These are phyloP conservation scores for Lutra lutra DNA, from an alignment of 2,797 vertebrate genomes.

Conservation along the genomic window DNA sequence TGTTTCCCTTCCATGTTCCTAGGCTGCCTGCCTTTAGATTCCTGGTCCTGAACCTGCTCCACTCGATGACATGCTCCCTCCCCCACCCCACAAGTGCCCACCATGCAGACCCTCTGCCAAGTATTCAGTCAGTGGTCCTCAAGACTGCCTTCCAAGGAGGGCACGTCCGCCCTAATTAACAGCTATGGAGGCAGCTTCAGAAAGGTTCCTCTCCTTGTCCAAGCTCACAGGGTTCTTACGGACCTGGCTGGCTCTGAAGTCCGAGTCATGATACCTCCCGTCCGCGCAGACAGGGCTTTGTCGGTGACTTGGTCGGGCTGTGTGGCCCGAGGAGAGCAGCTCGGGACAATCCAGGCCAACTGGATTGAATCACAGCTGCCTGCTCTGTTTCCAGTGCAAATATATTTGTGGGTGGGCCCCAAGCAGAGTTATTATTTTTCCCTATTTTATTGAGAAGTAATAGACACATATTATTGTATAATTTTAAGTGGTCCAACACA, in stretches of 20 bases:
- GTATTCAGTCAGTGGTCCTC: not conserved
- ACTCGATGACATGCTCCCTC: not conserved
- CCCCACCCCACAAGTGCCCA: not conserved
- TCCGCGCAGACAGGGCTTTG: rapidly evolving
- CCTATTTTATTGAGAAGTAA: not conserved
- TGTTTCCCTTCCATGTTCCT: not conserved
- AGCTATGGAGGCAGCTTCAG: not conserved
- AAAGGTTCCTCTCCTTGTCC: not conserved
- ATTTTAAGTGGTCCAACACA: not conserved
- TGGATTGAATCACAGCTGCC: not conserved
- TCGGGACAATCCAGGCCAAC: not conserved
- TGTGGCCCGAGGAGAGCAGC: not conserved
- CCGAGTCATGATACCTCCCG: rapidly evolving
- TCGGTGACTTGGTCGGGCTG: not conserved
- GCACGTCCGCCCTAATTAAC: not conserved
- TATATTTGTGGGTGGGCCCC: not conserved
- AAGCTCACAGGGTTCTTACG: rapidly evolving
- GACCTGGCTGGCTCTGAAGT: not conserved
- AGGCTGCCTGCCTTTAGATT: not conserved
- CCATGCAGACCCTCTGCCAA: not conserved
- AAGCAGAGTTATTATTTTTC: not conserved
- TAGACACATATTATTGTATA: not conserved
- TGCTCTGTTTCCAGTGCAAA: not conserved
- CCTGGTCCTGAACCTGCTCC: not conserved
- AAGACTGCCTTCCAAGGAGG: not conserved